These are phyloP conservation scores for Melinopterus prodromus DNA, from an alignment of 2,888 invertebrate genomes.

Conservation along the genomic window DNA sequence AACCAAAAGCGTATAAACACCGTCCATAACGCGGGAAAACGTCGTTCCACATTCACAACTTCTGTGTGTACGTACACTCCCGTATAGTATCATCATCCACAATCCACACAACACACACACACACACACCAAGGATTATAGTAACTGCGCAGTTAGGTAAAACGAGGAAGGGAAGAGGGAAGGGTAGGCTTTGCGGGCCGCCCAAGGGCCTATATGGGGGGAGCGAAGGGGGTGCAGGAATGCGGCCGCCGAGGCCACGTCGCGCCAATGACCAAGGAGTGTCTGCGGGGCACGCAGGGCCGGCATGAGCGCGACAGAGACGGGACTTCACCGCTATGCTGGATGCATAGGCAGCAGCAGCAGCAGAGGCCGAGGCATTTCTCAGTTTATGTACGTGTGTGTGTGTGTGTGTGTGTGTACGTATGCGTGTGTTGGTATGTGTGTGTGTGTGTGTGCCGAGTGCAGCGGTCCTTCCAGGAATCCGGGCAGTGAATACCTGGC, in stretches of 20 bases:
- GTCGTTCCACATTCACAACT: not conserved
- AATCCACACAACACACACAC: not conserved
- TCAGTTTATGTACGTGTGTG: not conserved
- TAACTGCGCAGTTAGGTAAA: slow-evolving; percentile 22
- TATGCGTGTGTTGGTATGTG: slow-evolving; percentile 5
- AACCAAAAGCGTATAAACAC: no score
- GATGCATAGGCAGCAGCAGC: no score
- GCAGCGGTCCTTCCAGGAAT: slow-evolving; percentile 52
- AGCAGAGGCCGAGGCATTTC: not conserved
- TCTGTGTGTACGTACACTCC: not conserved
- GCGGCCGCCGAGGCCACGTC: slow-evolving; percentile 53
- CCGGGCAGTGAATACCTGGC: slow-evolving; percentile 39
- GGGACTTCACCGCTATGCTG: not conserved
- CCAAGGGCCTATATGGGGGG: slow-evolving; percentile 33
- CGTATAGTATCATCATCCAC: not conserved
- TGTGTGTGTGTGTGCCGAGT: slow-evolving; percentile 20
- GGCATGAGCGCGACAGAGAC: slow-evolving; percentile 4
- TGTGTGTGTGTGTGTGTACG: slow-evolving; percentile 14
- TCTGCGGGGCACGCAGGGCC: not conserved
- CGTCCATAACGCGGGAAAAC: not conserved
- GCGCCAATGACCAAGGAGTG: slow-evolving; percentile 56
- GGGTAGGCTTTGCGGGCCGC: slow-evolving; percentile 6
- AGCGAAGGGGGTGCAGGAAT: slow-evolving; percentile 48
- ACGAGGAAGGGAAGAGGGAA: slow-evolving; percentile 25
- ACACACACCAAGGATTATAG: slow-evolving; percentile 9